phyloP scores from a whole-genome alignment of 2,797 vertebrate species.

The Hybognathus amarus region DNA sequence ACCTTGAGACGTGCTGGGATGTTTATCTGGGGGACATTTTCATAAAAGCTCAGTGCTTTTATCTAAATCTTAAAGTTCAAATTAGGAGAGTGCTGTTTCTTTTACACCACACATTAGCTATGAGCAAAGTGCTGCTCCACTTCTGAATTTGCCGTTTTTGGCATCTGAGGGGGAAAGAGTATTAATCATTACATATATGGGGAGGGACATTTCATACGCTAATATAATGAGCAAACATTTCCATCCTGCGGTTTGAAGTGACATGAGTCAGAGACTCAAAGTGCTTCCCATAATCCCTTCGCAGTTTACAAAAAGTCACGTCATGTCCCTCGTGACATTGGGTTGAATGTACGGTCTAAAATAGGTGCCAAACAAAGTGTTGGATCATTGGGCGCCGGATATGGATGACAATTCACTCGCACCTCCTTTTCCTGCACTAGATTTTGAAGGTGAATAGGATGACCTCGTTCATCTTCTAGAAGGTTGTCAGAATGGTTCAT shows the following conservation, averaged over 20 bases:
- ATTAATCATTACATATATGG: constrained; percentile 37
- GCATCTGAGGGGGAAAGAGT: constrained; percentile 14
- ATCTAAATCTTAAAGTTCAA: constrained; percentile 42
- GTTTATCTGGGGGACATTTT: constrained; percentile 48
- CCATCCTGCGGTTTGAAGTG: constrained; percentile 21
- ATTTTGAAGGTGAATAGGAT: constrained; percentile 45
- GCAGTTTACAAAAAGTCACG: constrained; percentile 6
- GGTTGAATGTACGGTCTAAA: constrained; percentile 16
- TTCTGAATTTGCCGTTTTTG: constrained; percentile 17
- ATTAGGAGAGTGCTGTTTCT: constrained; percentile 31
- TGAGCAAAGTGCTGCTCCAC: constrained; percentile 34
- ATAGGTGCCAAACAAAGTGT: constrained; percentile 28
- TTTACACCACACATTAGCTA: constrained; percentile 24
- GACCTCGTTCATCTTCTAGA: constrained; percentile 48
- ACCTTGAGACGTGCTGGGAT: constrained; percentile 32
- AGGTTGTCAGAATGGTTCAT: neutral
- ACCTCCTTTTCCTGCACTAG: constrained; percentile 16
- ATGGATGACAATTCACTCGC: constrained; percentile 7
- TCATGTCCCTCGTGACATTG: constrained; percentile 35
- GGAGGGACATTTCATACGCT: constrained; percentile 22
- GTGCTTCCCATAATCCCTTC: constrained; percentile 33
- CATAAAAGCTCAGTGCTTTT: constrained; percentile 46
- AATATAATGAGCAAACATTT: constrained; percentile 37
- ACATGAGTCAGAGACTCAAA: constrained; percentile 43
- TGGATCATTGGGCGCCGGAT: constrained; percentile 12